Conservation (phyloP, 2,888 invertebrate species). For the Catonia carolina region DNA sequence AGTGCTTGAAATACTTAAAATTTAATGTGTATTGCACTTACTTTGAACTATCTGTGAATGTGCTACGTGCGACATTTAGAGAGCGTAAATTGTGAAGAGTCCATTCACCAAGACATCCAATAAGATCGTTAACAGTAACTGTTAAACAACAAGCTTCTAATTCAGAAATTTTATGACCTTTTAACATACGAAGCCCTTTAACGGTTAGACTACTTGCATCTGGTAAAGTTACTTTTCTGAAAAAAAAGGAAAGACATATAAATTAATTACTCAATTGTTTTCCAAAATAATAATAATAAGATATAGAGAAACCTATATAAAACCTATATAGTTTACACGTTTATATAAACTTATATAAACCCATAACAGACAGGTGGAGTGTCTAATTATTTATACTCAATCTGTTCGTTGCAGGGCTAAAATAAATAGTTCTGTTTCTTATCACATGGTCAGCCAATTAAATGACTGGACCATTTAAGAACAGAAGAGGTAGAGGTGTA, state of each 20-base stretch:
- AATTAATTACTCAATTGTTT: neutral
- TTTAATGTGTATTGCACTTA: slow-evolving; percentile 38
- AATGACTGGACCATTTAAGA: too few species aligned
- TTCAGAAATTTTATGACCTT: slow-evolving; percentile 55
- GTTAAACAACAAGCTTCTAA: slow-evolving; percentile 54
- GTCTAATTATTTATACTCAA: too few species aligned
- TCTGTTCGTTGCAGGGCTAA: too few species aligned
- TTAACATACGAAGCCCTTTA: slow-evolving; percentile 53
- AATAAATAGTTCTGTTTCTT: too few species aligned
- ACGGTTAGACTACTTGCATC: slow-evolving; percentile 52
- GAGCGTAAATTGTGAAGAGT: slow-evolving; percentile 53
- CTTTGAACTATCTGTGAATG: slow-evolving; percentile 53
- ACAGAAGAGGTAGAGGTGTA: too few species aligned
- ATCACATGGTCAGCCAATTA: too few species aligned
- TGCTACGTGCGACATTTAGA: slow-evolving; percentile 55
- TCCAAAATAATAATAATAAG: neutral
- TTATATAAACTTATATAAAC: too few species aligned
- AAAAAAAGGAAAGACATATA: slow-evolving; percentile 27
- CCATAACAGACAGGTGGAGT: too few species aligned
- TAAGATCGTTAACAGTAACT: slow-evolving; percentile 53
- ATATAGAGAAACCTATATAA: neutral
- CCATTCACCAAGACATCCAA: slow-evolving; percentile 60
- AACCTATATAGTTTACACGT: too few species aligned
- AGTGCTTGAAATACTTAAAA: too few species aligned
- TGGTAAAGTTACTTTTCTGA: slow-evolving; percentile 50